Percentiles rank a stretch among this genome's conserved stretches.
Conservation (phyloP, 2,888 invertebrate species). For the Thereva nobilitata region DNA sequence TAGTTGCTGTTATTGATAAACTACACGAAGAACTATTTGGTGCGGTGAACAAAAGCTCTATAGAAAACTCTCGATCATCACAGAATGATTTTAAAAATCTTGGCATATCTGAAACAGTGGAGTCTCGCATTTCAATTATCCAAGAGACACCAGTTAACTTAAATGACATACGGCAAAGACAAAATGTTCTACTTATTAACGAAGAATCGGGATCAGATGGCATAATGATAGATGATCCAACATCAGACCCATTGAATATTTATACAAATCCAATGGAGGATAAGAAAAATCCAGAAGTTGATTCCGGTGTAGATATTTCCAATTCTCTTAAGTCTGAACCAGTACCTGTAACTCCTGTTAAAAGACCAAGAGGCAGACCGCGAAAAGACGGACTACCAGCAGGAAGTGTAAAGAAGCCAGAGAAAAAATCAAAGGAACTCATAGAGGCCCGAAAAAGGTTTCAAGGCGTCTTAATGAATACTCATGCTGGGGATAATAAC, state of each 20-base stretch:
- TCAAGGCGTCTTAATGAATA: slow-evolving; percentile 31
- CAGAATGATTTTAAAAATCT: slow-evolving; percentile 17
- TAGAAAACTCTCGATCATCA: slow-evolving; percentile 10
- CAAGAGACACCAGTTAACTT: slow-evolving; percentile 47
- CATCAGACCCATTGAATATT: slow-evolving; percentile 39
- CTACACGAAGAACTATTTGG: slow-evolving; percentile 5
- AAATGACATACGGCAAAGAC: slow-evolving; percentile 33
- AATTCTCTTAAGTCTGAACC: slow-evolving; percentile 36
- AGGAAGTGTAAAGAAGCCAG: slow-evolving; percentile 42
- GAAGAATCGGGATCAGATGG: slow-evolving; percentile 59
- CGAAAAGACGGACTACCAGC: slow-evolving; percentile 39
- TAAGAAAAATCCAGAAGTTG: slow-evolving; percentile 29
- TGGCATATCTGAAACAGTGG: slow-evolving; percentile 16
- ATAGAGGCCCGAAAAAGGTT: slow-evolving; percentile 20
- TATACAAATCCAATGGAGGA: slow-evolving; percentile 36
- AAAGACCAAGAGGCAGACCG: slow-evolving; percentile 41
- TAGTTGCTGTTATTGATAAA: slow-evolving; percentile 5
- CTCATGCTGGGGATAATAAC: neutral
- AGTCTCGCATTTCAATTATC: slow-evolving; percentile 60
- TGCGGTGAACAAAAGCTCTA: slow-evolving; percentile 5
- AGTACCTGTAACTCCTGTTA: slow-evolving; percentile 34
- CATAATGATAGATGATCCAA: slow-evolving; percentile 51
- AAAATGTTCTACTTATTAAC: slow-evolving; percentile 46
- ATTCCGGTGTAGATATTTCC: slow-evolving; percentile 40
- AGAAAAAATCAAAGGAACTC: slow-evolving; percentile 57